Conservation (phyloP, 2,888 invertebrate species). For the Plebejus anna region DNA sequence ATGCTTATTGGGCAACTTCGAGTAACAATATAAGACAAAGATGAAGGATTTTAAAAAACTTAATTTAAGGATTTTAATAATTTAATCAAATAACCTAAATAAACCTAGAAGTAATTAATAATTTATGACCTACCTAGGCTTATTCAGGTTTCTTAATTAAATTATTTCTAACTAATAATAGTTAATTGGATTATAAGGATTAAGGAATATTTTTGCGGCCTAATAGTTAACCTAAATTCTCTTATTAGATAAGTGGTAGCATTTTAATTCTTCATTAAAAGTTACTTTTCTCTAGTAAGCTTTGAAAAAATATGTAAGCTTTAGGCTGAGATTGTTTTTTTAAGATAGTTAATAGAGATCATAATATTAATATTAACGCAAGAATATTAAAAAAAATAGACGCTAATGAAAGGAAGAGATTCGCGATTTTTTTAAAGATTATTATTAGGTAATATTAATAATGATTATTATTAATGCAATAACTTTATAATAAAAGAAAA, state of each 20-base stretch:
- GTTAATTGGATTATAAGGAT: background rate
- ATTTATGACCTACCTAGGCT: too few species aligned
- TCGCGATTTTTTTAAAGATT: too few species aligned
- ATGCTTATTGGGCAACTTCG: too few species aligned
- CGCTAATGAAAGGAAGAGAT: too few species aligned
- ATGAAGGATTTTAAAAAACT: background rate
- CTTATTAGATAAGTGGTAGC: background rate
- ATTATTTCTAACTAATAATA: background rate
- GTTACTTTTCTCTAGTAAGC: background rate
- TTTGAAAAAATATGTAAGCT: too few species aligned
- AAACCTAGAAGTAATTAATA: background rate
- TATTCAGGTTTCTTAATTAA: background rate
- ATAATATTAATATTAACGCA: too few species aligned
- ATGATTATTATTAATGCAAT: background rate
- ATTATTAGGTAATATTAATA: too few species aligned
- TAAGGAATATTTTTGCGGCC: background rate
- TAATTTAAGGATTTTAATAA: too few species aligned
- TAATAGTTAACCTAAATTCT: background rate
- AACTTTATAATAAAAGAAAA: background rate
- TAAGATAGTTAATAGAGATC: too few species aligned
- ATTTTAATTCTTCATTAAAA: background rate
- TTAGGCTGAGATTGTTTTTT: too few species aligned
- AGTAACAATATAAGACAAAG: too few species aligned
- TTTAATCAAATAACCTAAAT: background rate
- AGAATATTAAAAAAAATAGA: too few species aligned